Percentiles rank a stretch among this genome's conserved stretches.
phyloP scores from a whole-genome alignment of 2,113 vertebrate species.

The Leptocoma aspasia region DNA sequence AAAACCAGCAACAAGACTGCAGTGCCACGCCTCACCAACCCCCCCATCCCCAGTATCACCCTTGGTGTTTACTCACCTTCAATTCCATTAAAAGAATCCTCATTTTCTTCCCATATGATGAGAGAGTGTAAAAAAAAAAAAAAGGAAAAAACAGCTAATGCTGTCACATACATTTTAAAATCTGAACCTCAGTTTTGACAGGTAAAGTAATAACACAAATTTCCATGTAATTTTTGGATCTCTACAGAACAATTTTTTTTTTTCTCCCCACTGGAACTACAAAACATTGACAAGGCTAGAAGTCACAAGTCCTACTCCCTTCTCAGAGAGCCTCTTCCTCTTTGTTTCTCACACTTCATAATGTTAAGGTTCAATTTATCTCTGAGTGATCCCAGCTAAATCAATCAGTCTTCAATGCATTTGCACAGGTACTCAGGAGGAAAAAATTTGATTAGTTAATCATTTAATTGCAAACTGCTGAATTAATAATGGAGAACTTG shows the following conservation, averaged over 20 bases:
- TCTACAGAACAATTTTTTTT: background rate
- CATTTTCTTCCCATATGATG: background rate
- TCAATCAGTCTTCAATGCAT: background rate
- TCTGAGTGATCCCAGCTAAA: background rate
- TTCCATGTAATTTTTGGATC: background rate
- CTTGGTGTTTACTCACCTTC: background rate
- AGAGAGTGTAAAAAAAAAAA: background rate
- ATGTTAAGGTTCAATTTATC: background rate
- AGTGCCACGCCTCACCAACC: background rate
- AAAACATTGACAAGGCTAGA: background rate
- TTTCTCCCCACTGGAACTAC: background rate
- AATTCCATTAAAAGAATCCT: background rate
- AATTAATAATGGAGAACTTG: background rate
- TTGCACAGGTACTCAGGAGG: background rate
- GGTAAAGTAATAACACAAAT: background rate
- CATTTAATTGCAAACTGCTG: conserved; percentile 6
- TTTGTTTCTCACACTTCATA: background rate
- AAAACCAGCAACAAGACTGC: background rate
- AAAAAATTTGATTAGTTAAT: background rate
- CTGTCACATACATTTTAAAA: background rate
- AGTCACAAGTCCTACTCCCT: background rate
- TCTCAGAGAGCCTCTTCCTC: background rate
- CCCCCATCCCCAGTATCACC: fast-evolving
- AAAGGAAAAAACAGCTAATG: background rate
- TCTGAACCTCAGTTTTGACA: background rate